These are phyloP conservation scores for Pachliopta kotzebuea DNA, from an alignment of 2,888 invertebrate genomes.

Conservation along the genomic window DNA sequence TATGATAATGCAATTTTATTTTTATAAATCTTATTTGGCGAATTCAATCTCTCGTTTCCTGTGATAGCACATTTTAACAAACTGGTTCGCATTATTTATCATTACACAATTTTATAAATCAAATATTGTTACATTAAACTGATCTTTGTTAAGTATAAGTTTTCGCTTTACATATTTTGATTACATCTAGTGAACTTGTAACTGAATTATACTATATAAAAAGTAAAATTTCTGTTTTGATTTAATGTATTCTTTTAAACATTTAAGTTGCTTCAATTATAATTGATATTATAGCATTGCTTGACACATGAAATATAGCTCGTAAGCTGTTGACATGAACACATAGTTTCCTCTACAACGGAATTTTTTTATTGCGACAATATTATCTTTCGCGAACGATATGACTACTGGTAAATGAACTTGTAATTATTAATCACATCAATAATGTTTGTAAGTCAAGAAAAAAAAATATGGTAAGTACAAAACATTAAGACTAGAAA, in stretches of 20 bases:
- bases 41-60: constrained; percentile 1
- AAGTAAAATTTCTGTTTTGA: too few relatives aligned
- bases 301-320: background rate
- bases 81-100: background rate
- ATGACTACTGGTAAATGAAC: background rate
- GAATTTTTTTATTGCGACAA: background rate
- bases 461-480: background rate
- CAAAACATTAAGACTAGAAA: background rate
- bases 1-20: background rate
- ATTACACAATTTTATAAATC: background rate
- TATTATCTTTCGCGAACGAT: background rate
- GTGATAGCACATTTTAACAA: background rate
- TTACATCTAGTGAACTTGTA: too few relatives aligned
- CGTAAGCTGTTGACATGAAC: background rate
- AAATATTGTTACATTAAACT: too few relatives aligned
- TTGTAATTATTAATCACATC: background rate
- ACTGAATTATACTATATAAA: too few relatives aligned
- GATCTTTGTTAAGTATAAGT: too few relatives aligned
- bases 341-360: background rate
- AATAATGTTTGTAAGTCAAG: background rate
- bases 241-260: too few relatives aligned
- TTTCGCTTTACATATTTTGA: too few relatives aligned
- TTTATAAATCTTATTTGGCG: background rate
- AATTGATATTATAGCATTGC: background rate
- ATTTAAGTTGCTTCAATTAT: too few relatives aligned